Evolutionary conservation across 2,797 vertebrate species (phyloP), one percentile per base, ranked within the genome.

Genomic region (Galago senegalensis): DNA sequence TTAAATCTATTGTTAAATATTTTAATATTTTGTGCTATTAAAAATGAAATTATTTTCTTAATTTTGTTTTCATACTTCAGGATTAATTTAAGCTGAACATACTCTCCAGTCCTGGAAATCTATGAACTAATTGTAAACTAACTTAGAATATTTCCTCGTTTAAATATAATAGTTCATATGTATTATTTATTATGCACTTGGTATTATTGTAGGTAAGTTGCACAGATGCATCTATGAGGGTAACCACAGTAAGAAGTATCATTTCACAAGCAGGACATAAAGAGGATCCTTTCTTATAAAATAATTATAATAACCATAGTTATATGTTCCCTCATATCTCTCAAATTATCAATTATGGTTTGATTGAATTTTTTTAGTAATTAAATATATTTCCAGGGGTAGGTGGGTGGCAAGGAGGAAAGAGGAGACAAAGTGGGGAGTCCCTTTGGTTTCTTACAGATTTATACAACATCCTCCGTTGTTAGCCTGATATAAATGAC

Each of bases 221-320:
- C 34, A 69, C 16, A 46, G 7, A 61, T 73, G 82, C 17, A 46
- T 75, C 80, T 91, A 85, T 40, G 49, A 53, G 14, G 49, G 37
- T 14, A 70, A 37, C 3, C 17, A 46, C 1, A 56, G 9, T 49
- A 40, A 27, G 16, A 83, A 37, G 56, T 7, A 84, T 17, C 12
- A 73, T 92, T 91, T 96, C 49, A 86, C 25, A 69, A 79, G 61
- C 77, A n/a, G 83, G 53, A 86, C 25, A 67, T 37, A 77, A 70
- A 65, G 20, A 61, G 5, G 16, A 81, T 76, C 2, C 8, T 76
- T 89, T 90, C n/a, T 61, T 40, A 46, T 80, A 46, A 96, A 72
- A 87, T 5, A 53, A 61, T 31, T 81, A n/a, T 29, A 81, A 56
- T 7, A 67, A 49, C 4, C n/a, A n/a, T 5, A 43, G 16, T 21